Conservation (phyloP, 2,888 invertebrate species). For the Plebejus melissa region DNA sequence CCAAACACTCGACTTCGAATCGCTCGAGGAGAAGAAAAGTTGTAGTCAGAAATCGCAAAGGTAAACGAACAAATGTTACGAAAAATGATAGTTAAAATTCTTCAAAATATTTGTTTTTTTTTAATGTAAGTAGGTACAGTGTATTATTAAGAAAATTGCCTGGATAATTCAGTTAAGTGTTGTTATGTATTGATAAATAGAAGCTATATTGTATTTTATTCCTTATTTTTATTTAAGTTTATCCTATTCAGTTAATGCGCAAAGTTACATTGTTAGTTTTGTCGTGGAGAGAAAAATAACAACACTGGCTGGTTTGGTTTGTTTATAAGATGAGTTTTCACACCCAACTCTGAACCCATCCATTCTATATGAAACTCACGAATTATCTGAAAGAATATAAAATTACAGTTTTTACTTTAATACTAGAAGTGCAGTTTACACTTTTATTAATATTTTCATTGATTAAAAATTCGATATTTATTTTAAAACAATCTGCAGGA, state of each 20-base stretch:
- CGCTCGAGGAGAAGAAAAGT: slow-evolving; percentile 8
- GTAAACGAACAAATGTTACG: background rate
- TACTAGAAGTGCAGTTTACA: background rate
- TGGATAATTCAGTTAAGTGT: background rate
- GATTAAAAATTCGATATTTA: too few species aligned
- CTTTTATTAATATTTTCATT: background rate
- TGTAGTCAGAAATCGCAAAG: background rate
- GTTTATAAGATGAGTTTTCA: slow-evolving; percentile 86
- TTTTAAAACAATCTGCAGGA: too few species aligned
- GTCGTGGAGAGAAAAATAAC: slow-evolving; percentile 47
- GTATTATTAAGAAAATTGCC: background rate
- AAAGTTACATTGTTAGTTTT: slow-evolving; percentile 23
- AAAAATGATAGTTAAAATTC: background rate
- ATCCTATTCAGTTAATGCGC: background rate
- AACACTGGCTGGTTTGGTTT: slow-evolving; percentile 85
- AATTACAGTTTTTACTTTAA: background rate
- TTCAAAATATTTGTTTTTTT: background rate
- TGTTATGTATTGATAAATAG: background rate
- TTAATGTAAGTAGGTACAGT: background rate
- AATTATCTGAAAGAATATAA: slow-evolving; percentile 74
- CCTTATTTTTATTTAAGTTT: background rate
- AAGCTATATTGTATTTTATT: background rate
- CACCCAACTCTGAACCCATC: slow-evolving; percentile 81
- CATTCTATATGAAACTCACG: slow-evolving; percentile 82
- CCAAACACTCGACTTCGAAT: background rate